Percentiles rank a stretch among this genome's conserved stretches.
Evolutionary conservation across 2,888 invertebrate species (phyloP).

Genomic region (Hydropsyche betteni): DNA sequence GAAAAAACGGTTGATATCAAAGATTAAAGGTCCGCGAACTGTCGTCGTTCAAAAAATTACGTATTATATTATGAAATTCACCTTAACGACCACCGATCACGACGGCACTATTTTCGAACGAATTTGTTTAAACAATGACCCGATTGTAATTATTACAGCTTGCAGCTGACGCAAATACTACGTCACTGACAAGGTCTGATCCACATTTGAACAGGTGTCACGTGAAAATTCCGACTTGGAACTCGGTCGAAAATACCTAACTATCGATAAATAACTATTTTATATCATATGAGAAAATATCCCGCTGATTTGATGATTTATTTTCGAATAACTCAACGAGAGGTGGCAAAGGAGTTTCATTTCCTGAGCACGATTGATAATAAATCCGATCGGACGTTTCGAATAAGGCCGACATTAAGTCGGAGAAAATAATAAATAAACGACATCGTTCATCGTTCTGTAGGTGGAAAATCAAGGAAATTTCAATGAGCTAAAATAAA

Average conservation of each 20-base stretch:
- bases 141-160: constrained; percentile 9
- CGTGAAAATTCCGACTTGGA: constrained; percentile 25
- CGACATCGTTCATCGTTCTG: background rate
- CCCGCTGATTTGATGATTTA: constrained; percentile 11
- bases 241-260: background rate
- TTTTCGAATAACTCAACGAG: background rate
- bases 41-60: too few species aligned
- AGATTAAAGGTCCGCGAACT: constrained; percentile 5
- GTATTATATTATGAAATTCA: background rate
- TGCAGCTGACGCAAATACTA: background rate
- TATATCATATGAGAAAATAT: constrained; percentile 1
- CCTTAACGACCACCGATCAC: too few species aligned
- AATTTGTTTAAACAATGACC: constrained; percentile 9
- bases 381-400: constrained; percentile 10
- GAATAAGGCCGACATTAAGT: background rate
- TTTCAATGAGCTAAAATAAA: background rate
- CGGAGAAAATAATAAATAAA: background rate
- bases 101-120: too few species aligned
- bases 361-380: constrained; percentile 10
- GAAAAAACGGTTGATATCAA: background rate
- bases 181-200: constrained; percentile 26
- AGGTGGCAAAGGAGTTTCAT: background rate
- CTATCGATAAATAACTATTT: background rate
- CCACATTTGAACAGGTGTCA: constrained; percentile 34
- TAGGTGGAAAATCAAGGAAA: constrained; percentile 6